phyloP scores from a whole-genome alignment of 2,888 invertebrate genomes.

The Trilocha varians region DNA sequence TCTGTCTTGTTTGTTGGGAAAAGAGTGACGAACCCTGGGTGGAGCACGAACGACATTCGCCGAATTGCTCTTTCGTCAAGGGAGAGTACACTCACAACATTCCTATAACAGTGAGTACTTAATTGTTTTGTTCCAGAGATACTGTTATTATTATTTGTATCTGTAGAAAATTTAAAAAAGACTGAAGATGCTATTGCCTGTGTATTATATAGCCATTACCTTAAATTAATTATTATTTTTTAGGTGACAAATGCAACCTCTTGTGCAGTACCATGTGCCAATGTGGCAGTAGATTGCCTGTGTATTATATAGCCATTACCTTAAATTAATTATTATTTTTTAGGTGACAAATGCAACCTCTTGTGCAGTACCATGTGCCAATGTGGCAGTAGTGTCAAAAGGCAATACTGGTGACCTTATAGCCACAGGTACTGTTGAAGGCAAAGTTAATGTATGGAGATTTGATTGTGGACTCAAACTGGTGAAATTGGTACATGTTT shows the following conservation, averaged over 20 bases:
- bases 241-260: slow-evolving; percentile 85
- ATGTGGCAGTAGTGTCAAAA: slow-evolving; percentile 72
- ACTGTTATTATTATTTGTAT: no score
- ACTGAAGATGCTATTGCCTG: not conserved
- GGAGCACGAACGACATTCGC: slow-evolving; percentile 95
- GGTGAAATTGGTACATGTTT: slow-evolving; percentile 73
- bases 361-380: slow-evolving; percentile 76
- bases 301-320: not conserved
- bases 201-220: not conserved
- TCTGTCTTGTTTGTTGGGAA: slow-evolving; percentile 97
- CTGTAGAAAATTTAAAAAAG: no score
- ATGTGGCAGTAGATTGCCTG: slow-evolving; percentile 51
- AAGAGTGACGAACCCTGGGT: slow-evolving; percentile 98
- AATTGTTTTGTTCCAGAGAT: no score
- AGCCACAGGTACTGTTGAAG: slow-evolving; percentile 73
- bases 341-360: slow-evolving; percentile 85
- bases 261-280: slow-evolving; percentile 76
- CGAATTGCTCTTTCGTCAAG: slow-evolving; percentile 93
- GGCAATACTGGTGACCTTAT: slow-evolving; percentile 74
- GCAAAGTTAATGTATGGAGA: slow-evolving; percentile 87
- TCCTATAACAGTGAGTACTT: slow-evolving; percentile 78
- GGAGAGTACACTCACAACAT: slow-evolving; percentile 97
- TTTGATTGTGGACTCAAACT: slow-evolving; percentile 84
- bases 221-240: not conserved
- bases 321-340: not conserved